These are phyloP conservation scores for Monodelphis domestica DNA, from an alignment of 2,797 vertebrate species.

Conservation along the genomic window DNA sequence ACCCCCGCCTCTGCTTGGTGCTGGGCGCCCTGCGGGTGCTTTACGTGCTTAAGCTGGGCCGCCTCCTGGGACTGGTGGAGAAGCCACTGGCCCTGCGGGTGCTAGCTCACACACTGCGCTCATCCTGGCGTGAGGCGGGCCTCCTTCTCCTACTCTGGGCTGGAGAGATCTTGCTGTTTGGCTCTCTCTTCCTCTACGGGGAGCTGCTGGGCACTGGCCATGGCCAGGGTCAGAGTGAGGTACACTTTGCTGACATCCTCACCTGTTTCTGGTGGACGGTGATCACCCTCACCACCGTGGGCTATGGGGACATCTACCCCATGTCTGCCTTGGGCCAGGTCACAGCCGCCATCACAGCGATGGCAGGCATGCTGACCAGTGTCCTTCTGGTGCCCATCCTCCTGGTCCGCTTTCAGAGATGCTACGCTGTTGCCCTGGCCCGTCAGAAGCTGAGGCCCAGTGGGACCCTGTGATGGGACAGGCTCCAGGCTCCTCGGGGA, in stretches of 20 bases:
- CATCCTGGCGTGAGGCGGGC: conserved; percentile 71
- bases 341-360: conserved; percentile 56
- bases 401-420: conserved; percentile 75
- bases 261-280: conserved; percentile 77
- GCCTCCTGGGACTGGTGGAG: conserved; percentile 72
- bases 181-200: conserved; percentile 69
- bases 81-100: conserved; percentile 67
- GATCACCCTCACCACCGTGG: conserved; percentile 75
- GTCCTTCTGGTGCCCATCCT: conserved; percentile 75
- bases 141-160: conserved; percentile 75
- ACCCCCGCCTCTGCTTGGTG: conserved; percentile 40
- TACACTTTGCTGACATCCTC: conserved; percentile 63
- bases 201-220: conserved; percentile 64
- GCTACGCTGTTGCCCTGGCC: conserved; percentile 69
- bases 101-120: conserved; percentile 70
- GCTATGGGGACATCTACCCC: conserved; percentile 67
- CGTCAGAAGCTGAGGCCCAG: conserved; percentile 67
- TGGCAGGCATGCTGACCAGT: conserved; percentile 65
- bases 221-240: conserved; percentile 8
- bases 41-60: conserved; percentile 76
- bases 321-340: conserved; percentile 59
- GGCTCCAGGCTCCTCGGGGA: conserved; percentile 8
- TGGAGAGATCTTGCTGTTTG: conserved; percentile 78
- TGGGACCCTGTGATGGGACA: conserved; percentile 28
- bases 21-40: conserved; percentile 56